Conservation (phyloP, 2,888 invertebrate genomes). For the Clepsis dumicolana region DNA sequence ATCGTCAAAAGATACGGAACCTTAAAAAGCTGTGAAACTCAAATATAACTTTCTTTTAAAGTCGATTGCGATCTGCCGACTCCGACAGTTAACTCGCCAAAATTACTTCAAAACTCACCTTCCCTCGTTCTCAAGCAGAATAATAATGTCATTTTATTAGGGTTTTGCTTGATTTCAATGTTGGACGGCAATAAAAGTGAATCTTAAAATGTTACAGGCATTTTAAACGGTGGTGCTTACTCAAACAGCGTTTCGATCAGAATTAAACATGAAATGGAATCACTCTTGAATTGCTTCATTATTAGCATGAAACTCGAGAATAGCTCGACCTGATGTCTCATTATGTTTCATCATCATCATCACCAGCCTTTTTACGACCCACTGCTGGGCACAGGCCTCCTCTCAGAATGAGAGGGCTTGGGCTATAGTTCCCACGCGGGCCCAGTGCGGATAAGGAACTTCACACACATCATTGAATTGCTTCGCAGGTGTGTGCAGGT, state of each 20-base stretch:
- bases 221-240: neutral
- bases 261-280: neutral
- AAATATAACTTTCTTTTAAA: constrained; percentile 39
- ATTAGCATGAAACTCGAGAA: too few species aligned
- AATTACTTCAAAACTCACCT: constrained; percentile 38
- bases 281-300: neutral
- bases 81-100: constrained; percentile 25
- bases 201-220: constrained; percentile 12
- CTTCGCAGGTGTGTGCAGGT: too few species aligned
- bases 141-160: constrained; percentile 37
- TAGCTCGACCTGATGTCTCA: too few species aligned
- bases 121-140: constrained; percentile 13
- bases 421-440: too few species aligned
- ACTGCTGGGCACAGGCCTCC: too few species aligned
- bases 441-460: too few species aligned
- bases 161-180: constrained; percentile 28
- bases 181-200: constrained; percentile 13
- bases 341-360: too few species aligned
- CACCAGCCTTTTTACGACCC: too few species aligned
- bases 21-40: constrained; percentile 36
- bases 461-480: too few species aligned
- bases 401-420: too few species aligned
- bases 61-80: constrained; percentile 35
- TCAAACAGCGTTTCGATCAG: neutral
- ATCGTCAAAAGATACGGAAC: constrained; percentile 29